Percentiles rank a stretch among this genome's conserved stretches.
phyloP scores from a whole-genome alignment of 1,140 invertebrate genomes.

The Lepidurus packardi region DNA sequence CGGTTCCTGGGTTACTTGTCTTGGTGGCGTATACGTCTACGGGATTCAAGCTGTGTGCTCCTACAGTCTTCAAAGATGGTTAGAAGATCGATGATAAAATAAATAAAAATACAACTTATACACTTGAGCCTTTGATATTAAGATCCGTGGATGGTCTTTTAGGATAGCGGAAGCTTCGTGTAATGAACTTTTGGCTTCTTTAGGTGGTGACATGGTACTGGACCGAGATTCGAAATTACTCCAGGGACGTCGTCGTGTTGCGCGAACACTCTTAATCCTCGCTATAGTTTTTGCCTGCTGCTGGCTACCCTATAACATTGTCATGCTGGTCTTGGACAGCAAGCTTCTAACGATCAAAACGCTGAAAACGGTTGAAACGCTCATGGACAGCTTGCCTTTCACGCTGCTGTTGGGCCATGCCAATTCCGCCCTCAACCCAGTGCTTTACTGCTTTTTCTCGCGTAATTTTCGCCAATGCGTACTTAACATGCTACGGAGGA shows the following conservation, averaged over 20 bases:
- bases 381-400: conserved; percentile 42
- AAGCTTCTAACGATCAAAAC: background rate
- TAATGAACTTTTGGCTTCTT: background rate
- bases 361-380: background rate
- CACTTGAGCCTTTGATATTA: background rate
- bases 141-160: background rate
- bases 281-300: conserved; percentile 68
- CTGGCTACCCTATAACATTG: conserved; percentile 71
- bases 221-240: conserved; percentile 48
- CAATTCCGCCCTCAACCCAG: conserved; percentile 79
- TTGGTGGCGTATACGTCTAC: conserved; percentile 44
- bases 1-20: conserved; percentile 64
- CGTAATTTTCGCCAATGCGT: conserved; percentile 71
- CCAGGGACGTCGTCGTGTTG: conserved; percentile 60
- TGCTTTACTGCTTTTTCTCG: conserved; percentile 83
- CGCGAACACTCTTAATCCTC: conserved; percentile 64
- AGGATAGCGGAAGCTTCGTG: background rate
- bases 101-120: background rate
- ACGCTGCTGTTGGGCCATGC: conserved; percentile 61
- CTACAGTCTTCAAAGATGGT: conserved; percentile 30
- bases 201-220: conserved; percentile 32
- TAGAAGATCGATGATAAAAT: background rate
- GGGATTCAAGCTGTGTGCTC: conserved; percentile 30
- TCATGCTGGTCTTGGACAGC: conserved; percentile 56
- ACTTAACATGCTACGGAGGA: conserved; percentile 52